Percentiles rank a stretch among this genome's conserved stretches.
Conservation (phyloP, 2,797 vertebrate genomes). For the Momotus momota region DNA sequence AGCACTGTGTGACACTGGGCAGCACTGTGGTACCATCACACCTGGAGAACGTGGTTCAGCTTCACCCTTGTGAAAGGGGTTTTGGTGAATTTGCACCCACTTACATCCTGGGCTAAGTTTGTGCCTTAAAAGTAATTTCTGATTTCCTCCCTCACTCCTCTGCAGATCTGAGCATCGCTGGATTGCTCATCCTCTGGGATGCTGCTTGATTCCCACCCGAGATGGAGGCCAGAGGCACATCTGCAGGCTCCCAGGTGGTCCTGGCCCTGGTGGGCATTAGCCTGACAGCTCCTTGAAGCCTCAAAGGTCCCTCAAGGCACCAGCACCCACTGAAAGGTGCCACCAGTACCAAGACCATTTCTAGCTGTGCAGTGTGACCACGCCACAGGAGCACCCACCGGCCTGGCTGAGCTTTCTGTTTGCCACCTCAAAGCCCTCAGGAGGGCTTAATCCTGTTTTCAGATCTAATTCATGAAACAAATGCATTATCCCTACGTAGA, state of each 20-base stretch:
- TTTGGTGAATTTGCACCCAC: background rate
- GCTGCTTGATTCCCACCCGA: background rate
- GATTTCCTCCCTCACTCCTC: background rate
- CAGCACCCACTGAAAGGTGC: background rate
- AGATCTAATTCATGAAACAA: conserved; percentile 28
- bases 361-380: background rate
- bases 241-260: background rate
- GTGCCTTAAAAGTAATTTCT: background rate
- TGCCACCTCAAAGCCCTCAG: background rate
- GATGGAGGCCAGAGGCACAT: background rate
- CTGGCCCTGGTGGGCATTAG: background rate
- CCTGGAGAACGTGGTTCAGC: background rate
- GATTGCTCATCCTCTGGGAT: background rate
- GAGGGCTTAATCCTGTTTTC: conserved; percentile 44
- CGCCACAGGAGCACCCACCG: background rate
- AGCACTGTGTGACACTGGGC: background rate
- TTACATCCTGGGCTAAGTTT: background rate
- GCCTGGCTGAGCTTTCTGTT: background rate
- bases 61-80: background rate
- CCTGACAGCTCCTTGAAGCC: background rate
- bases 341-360: background rate
- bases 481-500: background rate
- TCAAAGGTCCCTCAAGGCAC: background rate
- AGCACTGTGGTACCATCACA: background rate
- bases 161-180: background rate